Evolutionary conservation across 2,113 vertebrate species (phyloP).

Genomic region (Xenopus borealis): DNA sequence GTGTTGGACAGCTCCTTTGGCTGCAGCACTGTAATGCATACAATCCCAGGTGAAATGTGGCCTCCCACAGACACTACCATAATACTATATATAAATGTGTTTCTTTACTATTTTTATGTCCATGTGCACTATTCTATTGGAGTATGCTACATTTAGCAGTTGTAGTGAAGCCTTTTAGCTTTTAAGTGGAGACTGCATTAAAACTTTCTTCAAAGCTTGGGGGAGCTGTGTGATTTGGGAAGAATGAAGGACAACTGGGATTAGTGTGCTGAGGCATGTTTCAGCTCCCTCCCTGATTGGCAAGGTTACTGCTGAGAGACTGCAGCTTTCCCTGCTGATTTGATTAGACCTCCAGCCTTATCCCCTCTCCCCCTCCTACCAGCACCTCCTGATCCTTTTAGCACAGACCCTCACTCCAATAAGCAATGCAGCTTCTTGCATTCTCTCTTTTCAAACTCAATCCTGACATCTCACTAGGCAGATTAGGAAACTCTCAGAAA

Average conservation of each 20-base stretch:
- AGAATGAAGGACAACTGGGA: slow-evolving; percentile 82
- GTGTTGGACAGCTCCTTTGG: too few relatives aligned
- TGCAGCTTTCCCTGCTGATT: slow-evolving; percentile 80
- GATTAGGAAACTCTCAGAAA: slow-evolving; percentile 50
- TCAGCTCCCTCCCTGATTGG: slow-evolving; percentile 71
- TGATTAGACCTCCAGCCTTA: slow-evolving; percentile 79
- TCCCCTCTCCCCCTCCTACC: slow-evolving; percentile 52
- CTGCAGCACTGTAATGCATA: too few relatives aligned
- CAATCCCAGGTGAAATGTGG: too few relatives aligned
- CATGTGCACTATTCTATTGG: too few relatives aligned
- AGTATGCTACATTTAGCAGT: too few relatives aligned
- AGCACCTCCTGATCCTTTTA: slow-evolving; percentile 88
- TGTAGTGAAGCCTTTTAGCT: too few relatives aligned
- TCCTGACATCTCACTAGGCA: slow-evolving; percentile 59
- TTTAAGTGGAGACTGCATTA: too few relatives aligned
- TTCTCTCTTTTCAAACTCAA: slow-evolving; percentile 52
- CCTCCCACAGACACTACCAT: too few relatives aligned
- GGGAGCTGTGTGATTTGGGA: slow-evolving; percentile 7
- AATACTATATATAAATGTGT: too few relatives aligned
- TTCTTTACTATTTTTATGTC: too few relatives aligned
- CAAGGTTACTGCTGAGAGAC: slow-evolving; percentile 84
- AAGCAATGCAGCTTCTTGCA: slow-evolving; percentile 50
- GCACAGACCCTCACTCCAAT: slow-evolving; percentile 60
- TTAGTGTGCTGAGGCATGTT: slow-evolving; percentile 79
- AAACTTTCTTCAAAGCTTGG: background rate